A percentile compares a stretch with the other conserved stretches of the same genome.
These are phyloP conservation scores for Porites australiensis DNA, from an alignment of 64 coral and sea anemone species.

Conservation along the genomic window DNA sequence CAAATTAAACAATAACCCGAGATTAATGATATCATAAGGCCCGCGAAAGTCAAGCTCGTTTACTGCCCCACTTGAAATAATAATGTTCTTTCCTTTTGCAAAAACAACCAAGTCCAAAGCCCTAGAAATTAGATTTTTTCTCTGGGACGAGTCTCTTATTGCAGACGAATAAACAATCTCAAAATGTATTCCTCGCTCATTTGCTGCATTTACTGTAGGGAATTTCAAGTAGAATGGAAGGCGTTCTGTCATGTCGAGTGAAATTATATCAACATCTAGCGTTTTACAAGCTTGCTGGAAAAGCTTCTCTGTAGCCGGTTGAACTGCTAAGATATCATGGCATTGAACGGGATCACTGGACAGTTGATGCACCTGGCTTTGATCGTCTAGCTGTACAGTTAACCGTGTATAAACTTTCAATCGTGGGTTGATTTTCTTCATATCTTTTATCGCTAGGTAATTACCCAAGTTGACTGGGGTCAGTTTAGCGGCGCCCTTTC, in stretches of 20 bases:
- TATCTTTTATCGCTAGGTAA: constrained; percentile 52
- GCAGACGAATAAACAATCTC: constrained; percentile 90
- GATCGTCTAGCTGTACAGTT: constrained; percentile 82
- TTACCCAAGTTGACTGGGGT: constrained; percentile 54
- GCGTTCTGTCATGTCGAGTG: constrained; percentile 65
- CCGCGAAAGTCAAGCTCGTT: constrained; percentile 81
- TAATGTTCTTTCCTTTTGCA: constrained; percentile 77
- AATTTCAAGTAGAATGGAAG: constrained; percentile 83
- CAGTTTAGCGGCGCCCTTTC: neutral
- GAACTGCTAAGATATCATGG: constrained; percentile 91
- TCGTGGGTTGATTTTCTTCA: constrained; percentile 68
- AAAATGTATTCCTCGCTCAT: constrained; percentile 89
- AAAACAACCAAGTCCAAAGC: constrained; percentile 70
- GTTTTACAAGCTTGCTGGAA: constrained; percentile 82
- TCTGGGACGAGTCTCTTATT: constrained; percentile 65
- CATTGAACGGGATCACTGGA: constrained; percentile 73
- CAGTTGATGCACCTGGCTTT: constrained; percentile 76
- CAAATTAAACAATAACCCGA: constrained; percentile 82
- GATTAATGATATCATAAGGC: constrained; percentile 93
- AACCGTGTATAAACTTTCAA: constrained; percentile 76
- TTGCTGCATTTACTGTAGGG: constrained; percentile 79
- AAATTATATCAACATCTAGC: constrained; percentile 88
- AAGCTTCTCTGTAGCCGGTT: constrained; percentile 83
- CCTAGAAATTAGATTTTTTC: constrained; percentile 73
- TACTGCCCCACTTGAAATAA: constrained; percentile 87